These are phyloP conservation scores for Cryptocephalus moraei DNA, from an alignment of 2,888 invertebrate species.

Conservation along the genomic window DNA sequence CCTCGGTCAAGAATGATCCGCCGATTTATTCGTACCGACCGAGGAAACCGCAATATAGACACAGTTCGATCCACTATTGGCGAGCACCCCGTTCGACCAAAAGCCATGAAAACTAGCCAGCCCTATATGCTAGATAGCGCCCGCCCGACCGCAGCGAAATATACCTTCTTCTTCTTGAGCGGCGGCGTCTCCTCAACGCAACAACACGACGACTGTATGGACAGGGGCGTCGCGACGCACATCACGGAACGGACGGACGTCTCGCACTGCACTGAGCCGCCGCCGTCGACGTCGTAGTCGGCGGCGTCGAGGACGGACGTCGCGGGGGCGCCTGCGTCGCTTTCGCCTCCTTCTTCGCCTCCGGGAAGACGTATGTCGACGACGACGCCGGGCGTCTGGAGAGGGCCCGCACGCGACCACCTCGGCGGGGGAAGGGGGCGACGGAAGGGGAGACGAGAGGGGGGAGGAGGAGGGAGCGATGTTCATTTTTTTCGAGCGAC, in stretches of 20 bases:
- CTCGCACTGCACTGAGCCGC: not conserved
- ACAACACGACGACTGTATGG: not conserved
- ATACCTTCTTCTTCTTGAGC: too few species aligned
- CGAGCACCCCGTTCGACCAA: too few species aligned
- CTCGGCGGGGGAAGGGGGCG: not conserved
- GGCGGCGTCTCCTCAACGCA: too few species aligned
- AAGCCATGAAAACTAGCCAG: too few species aligned
- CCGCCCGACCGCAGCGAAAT: too few species aligned
- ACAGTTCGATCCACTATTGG: too few species aligned
- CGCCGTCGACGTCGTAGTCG: not conserved
- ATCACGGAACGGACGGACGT: not conserved
- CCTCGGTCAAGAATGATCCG: too few species aligned
- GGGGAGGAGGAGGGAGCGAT: not conserved
- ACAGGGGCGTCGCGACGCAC: not conserved
- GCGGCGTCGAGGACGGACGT: not conserved
- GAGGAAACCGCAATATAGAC: too few species aligned
- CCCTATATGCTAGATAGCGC: too few species aligned
- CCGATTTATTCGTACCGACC: too few species aligned
- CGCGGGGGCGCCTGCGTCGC: not conserved
- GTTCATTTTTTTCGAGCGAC: too few species aligned
- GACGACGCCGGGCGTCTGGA: not conserved
- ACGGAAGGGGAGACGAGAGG: not conserved
- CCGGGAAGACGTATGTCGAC: not conserved
- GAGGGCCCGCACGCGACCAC: not conserved
- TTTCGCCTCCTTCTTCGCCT: too few species aligned